A percentile compares a stretch with the other conserved stretches of the same genome.
phyloP scores from a whole-genome alignment of 1,140 invertebrate species.

The Amphibalanus amphitrite region DNA sequence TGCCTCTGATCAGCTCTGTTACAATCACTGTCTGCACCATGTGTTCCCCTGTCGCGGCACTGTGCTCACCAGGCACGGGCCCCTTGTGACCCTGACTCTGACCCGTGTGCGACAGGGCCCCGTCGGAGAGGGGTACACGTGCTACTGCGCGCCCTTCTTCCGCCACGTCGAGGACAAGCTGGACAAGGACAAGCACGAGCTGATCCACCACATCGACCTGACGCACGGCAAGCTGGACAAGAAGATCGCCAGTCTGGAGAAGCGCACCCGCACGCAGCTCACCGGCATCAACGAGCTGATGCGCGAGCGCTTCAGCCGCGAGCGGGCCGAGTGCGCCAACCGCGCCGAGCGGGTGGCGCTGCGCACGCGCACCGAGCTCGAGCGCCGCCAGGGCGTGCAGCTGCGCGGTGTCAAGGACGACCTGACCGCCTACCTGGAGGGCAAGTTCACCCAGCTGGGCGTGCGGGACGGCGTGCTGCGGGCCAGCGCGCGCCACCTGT shows the following conservation, averaged over 20 bases:
- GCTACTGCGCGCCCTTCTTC: constrained; percentile 66
- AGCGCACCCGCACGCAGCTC: constrained; percentile 53
- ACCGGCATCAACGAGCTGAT: constrained; percentile 33
- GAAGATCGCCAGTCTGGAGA: constrained; percentile 57
- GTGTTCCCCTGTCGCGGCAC: too few relatives aligned
- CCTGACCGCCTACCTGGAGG: background rate
- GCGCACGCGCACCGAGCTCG: background rate
- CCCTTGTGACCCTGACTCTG: too few relatives aligned
- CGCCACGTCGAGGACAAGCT: constrained; percentile 68
- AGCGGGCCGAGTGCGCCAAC: background rate
- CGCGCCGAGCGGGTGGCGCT: too few relatives aligned
- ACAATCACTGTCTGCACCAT: background rate
- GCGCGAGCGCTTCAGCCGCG: background rate
- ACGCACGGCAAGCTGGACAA: constrained; percentile 60
- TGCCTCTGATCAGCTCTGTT: background rate
- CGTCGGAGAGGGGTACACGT: constrained; percentile 67
- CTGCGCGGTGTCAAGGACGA: background rate
- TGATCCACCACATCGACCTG: constrained; percentile 63
- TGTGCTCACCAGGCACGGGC: too few relatives aligned
- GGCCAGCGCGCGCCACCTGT: background rate
- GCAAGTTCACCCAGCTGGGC: background rate
- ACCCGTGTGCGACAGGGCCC: constrained; percentile 57
- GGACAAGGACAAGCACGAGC: constrained; percentile 62
- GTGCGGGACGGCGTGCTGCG: background rate
- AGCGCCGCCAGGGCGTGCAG: background rate